These are phyloP conservation scores for Thunnus thynnus DNA, from an alignment of 2,113 vertebrate species.

Conservation along the genomic window DNA sequence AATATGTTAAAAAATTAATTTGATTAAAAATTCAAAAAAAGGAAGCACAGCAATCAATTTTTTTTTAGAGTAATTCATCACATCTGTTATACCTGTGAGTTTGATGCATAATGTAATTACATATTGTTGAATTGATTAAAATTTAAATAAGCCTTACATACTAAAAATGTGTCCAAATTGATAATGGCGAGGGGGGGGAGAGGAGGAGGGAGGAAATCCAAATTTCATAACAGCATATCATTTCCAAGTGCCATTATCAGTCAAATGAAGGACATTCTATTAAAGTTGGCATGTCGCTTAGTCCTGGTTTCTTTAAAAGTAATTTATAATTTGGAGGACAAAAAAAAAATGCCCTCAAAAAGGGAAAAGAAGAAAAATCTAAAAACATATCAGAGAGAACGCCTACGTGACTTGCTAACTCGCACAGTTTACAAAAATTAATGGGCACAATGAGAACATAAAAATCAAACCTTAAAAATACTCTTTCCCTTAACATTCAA, in stretches of 20 bases:
- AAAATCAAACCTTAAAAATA: conserved; percentile 43
- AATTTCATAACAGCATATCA: background rate
- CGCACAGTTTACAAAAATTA: conserved; percentile 30
- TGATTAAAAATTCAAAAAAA: conserved; percentile 60
- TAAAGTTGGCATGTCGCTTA: background rate
- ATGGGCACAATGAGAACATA: conserved; percentile 37
- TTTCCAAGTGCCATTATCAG: conserved; percentile 36
- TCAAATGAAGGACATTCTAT: conserved; percentile 25
- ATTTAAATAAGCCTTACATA: conserved; percentile 63
- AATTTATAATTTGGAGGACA: conserved; percentile 24
- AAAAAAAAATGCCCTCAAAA: conserved; percentile 30
- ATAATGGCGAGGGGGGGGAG: conserved; percentile 1
- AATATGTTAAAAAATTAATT: conserved; percentile 61
- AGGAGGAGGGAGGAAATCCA: conserved; percentile 7
- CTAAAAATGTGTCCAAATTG: conserved; percentile 39
- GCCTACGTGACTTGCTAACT: conserved; percentile 2
- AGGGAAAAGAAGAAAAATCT: conserved; percentile 9
- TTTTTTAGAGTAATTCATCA: conserved; percentile 44
- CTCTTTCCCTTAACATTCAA: conserved; percentile 69
- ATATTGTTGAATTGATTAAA: conserved; percentile 39
- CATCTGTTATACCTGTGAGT: conserved; percentile 52
- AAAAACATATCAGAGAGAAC: conserved; percentile 14
- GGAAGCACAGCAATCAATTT: conserved; percentile 53
- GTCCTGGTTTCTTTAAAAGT: conserved; percentile 39
- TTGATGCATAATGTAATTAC: conserved; percentile 58